phyloP scores from a whole-genome alignment of 2,888 invertebrate genomes.

The Saturnia pavonia region DNA sequence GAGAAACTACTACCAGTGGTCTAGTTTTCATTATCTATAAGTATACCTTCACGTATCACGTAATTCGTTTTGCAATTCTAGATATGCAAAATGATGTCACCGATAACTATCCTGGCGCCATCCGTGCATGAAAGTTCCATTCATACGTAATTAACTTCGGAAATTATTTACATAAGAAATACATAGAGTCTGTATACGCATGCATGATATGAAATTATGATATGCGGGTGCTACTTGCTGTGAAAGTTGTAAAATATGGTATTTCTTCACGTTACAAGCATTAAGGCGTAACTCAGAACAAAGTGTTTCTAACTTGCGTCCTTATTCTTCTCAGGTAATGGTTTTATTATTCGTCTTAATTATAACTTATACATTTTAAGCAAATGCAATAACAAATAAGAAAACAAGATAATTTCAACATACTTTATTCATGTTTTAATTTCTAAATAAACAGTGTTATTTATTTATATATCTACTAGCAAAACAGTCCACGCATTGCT shows the following conservation, averaged over 20 bases:
- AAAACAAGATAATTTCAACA: too few relatives aligned
- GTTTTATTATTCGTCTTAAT: not conserved
- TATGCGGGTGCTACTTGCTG: not conserved
- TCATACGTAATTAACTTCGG: not conserved
- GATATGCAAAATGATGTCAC: slow-evolving; percentile 9
- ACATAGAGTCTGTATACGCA: not conserved
- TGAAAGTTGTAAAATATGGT: too few relatives aligned
- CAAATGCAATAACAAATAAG: not conserved
- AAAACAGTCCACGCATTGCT: too few relatives aligned
- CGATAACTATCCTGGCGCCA: not conserved
- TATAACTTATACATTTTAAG: not conserved
- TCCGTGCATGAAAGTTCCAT: not conserved
- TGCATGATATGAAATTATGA: not conserved
- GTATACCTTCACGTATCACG: not conserved
- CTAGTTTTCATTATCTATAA: not conserved
- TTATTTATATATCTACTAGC: too few relatives aligned
- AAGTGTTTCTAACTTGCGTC: not conserved
- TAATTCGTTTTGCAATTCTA: not conserved
- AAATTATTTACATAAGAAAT: not conserved
- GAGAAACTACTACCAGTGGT: not conserved
- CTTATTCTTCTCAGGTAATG: not conserved
- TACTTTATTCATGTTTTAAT: too few relatives aligned
- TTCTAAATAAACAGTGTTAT: not conserved
- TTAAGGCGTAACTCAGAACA: not conserved
- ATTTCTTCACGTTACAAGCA: too few relatives aligned